These are phyloP conservation scores for Microcebus griseorufus DNA, from an alignment of 2,113 vertebrate species.

Conservation along the genomic window DNA sequence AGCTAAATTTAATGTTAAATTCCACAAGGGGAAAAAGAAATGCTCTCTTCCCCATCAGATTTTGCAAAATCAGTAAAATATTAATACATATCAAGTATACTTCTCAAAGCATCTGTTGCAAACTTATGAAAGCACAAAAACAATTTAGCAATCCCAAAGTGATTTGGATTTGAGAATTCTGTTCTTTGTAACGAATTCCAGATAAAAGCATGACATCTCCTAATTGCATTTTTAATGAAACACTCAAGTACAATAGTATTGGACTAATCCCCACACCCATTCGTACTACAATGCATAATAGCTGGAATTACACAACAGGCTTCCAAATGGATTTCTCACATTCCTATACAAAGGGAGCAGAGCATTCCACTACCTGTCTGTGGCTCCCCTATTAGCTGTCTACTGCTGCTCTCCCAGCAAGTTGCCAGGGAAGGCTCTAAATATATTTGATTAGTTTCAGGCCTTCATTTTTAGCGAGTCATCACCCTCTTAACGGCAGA, in stretches of 20 bases:
- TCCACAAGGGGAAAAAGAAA: background rate
- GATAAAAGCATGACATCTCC: background rate
- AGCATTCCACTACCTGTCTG: constrained; percentile 51
- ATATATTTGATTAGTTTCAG: constrained; percentile 86
- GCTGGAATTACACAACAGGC: background rate
- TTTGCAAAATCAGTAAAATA: background rate
- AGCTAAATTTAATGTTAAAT: background rate
- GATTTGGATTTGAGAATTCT: background rate
- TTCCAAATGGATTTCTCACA: constrained; percentile 57
- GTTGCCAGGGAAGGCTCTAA: constrained; percentile 81
- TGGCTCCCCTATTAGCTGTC: constrained; percentile 61
- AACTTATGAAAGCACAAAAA: background rate
- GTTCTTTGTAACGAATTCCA: background rate
- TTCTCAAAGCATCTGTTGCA: background rate
- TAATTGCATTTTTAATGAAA: background rate
- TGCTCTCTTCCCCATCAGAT: rapidly evolving
- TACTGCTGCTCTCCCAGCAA: constrained; percentile 73
- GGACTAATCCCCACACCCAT: background rate
- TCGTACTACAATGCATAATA: background rate
- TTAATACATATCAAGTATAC: background rate
- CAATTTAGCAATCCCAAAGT: background rate
- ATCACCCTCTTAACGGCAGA: constrained; percentile 89
- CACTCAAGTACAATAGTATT: background rate
- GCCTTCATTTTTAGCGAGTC: constrained; percentile 89
- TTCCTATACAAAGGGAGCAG: constrained; percentile 79